Conservation (phyloP, 2,797 vertebrate genomes). For the Spinus pinus region DNA sequence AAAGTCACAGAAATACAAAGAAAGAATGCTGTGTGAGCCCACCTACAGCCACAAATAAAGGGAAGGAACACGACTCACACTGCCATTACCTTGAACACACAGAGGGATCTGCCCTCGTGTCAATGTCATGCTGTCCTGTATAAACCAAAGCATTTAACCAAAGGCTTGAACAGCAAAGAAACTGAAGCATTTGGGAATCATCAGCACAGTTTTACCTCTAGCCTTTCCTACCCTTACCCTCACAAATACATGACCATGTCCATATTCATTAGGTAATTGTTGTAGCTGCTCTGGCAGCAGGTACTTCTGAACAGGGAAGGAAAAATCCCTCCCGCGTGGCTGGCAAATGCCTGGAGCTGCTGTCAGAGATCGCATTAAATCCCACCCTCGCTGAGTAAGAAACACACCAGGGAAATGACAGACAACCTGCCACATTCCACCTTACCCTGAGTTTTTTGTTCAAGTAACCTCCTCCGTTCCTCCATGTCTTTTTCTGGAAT, state of each 20-base stretch:
- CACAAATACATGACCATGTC: not conserved
- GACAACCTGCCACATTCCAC: not conserved
- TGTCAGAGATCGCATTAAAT: not conserved
- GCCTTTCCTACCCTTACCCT: not conserved
- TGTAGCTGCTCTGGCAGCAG: not conserved
- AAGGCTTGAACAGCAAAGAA: not conserved
- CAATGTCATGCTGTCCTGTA: not conserved
- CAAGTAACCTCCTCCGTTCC: conserved; percentile 89
- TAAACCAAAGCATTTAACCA: not conserved
- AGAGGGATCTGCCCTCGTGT: accelerated
- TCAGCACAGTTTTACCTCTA: not conserved
- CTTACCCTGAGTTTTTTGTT: conserved; percentile 96
- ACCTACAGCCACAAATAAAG: not conserved
- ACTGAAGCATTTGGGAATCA: not conserved
- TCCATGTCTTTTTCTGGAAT: conserved; percentile 99
- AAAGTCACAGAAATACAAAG: not conserved
- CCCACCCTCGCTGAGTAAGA: not conserved
- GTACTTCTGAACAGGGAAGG: not conserved
- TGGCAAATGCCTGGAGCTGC: not conserved
- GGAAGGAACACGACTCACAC: not conserved
- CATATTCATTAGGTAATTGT: not conserved
- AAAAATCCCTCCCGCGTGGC: not conserved
- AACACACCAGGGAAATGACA: not conserved
- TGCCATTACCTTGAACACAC: not conserved
- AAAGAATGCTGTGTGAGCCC: not conserved